These are phyloP conservation scores for Acrocyrtus sp. DNA, from an alignment of 2,888 invertebrate species.

Conservation along the genomic window DNA sequence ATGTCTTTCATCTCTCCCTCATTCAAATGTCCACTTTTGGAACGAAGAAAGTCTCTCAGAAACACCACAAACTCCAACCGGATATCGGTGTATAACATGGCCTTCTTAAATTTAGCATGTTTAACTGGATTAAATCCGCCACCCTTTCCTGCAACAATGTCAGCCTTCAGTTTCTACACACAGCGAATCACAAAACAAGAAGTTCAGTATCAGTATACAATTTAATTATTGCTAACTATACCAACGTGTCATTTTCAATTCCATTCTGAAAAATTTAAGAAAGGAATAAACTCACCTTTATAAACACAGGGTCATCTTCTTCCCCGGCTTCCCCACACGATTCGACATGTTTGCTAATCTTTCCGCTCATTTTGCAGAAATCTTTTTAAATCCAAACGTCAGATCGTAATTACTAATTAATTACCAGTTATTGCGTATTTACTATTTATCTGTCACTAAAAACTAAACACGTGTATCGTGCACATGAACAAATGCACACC, in stretches of 20 bases:
- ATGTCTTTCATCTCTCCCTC: slow-evolving; percentile 54
- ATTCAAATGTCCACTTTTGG: slow-evolving; percentile 14
- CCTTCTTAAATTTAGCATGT: slow-evolving; percentile 47
- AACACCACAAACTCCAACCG: slow-evolving; percentile 39
- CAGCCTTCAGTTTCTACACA: slow-evolving; percentile 29
- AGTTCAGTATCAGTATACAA: too few relatives aligned
- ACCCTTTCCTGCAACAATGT: slow-evolving; percentile 8
- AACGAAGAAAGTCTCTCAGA: slow-evolving; percentile 14
- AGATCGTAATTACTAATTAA: too few relatives aligned
- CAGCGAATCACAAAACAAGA: too few relatives aligned
- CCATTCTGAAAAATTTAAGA: too few relatives aligned
- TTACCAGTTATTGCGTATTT: too few relatives aligned
- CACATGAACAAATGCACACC: too few relatives aligned
- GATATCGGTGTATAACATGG: slow-evolving; percentile 45
- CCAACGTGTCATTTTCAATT: neutral
- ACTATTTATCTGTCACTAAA: too few relatives aligned
- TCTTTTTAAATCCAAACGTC: too few relatives aligned
- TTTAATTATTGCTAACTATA: neutral
- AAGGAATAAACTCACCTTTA: slow-evolving; percentile 15
- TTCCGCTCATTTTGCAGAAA: too few relatives aligned
- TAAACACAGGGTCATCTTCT: slow-evolving; percentile 21
- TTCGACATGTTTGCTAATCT: too few relatives aligned
- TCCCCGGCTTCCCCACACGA: too few relatives aligned
- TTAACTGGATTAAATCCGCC: slow-evolving; percentile 26
- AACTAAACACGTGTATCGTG: too few relatives aligned